A percentile compares a stretch with the other conserved stretches of the same genome.
Conservation (phyloP, 2,888 invertebrate species). For the Helicoverpa assulta region DNA sequence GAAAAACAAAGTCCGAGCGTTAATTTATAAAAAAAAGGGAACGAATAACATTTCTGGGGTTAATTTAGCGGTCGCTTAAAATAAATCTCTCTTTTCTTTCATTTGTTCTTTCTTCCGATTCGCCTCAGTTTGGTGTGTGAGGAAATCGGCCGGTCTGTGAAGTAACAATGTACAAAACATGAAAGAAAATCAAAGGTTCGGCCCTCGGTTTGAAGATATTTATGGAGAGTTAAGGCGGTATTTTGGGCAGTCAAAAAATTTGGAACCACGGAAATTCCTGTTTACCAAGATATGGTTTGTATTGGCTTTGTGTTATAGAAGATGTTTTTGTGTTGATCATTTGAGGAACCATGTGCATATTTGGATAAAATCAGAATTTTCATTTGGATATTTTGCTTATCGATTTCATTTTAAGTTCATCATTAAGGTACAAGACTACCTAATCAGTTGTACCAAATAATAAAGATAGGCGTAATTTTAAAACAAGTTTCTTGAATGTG, state of each 20-base stretch:
- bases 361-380: too few relatives aligned
- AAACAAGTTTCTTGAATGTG: too few relatives aligned
- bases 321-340: not conserved
- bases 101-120: constrained; percentile 66
- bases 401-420: too few relatives aligned
- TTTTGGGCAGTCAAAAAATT: constrained; percentile 2
- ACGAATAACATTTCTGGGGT: constrained; percentile 73
- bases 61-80: constrained; percentile 75
- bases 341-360: too few relatives aligned
- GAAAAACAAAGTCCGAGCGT: constrained; percentile 68
- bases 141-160: constrained; percentile 26
- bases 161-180: constrained; percentile 45
- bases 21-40: constrained; percentile 79
- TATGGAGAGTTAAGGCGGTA: not conserved
- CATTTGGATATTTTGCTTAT: too few relatives aligned
- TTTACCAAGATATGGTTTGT: constrained; percentile 1
- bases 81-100: constrained; percentile 77
- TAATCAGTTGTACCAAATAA: too few relatives aligned
- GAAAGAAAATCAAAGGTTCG: constrained; percentile 48
- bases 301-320: not conserved
- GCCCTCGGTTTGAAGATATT: constrained; percentile 24
- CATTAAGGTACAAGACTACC: too few relatives aligned
- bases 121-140: constrained; percentile 20
- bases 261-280: not conserved
- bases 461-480: too few relatives aligned